Base-by-base conservation (phyloP, 2,113 vertebrate species). In the Rhombomys opimus region DNA sequence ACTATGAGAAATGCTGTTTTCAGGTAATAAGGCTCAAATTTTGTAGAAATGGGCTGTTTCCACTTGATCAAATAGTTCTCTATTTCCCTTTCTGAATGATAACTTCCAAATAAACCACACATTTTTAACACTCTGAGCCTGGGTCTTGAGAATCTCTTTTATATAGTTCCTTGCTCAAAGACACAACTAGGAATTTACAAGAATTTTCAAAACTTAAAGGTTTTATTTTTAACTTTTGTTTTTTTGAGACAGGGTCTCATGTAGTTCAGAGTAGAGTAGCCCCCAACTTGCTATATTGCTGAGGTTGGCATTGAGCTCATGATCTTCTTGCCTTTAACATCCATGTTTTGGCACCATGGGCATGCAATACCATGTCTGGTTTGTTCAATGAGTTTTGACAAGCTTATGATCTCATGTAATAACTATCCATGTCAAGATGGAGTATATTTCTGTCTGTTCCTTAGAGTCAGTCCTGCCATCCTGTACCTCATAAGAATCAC, bases 341-440 rank as follows among this genome's bases (percentile, higher is more conserved):
- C 52, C 30, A 80, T n/a, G 52, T 80, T 80, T 18, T 57, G 77
- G 52, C 30, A 57, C 15, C 8, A 78, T 9, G 27, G 76, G 27
- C 52, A n/a, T 80, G 52, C 17, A 57, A 35, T 57, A 20, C 32
- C 77, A n/a, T 57, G 32, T 80, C 17, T 57, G 52, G 77, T n/a
- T 38, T 95, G 23, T 78, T 89, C 46, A 46, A 38, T 27, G n/a
- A 68, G 20, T 75, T 89, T 92, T 95, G 38, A 89, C 50, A 94
- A 41, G 41, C 54, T 59, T 78, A 7, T 11, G 41, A 23, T 57
- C 17, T 25, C 25, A 73, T 86, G 30, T 65, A n/a, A 54, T 80
- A n/a, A 89, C n/a, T 82, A 89, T 1, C 54, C 72, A 35, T 86
- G 75, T 50, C 10, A 63, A 61, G 80, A 82, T 38, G 61, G 20